Conservation (phyloP, 2,888 invertebrate genomes). For the Leucophora obtusa region DNA sequence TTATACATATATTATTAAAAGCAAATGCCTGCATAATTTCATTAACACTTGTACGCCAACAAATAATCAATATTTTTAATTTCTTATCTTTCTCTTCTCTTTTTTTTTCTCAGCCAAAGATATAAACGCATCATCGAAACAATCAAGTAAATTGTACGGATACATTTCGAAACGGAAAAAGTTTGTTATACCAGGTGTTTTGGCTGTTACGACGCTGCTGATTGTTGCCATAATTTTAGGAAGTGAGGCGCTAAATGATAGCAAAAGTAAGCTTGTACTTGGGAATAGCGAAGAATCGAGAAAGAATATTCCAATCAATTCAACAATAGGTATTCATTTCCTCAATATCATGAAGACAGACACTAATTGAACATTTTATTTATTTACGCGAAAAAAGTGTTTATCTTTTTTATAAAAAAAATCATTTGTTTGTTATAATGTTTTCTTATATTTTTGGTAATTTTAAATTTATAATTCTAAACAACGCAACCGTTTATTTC, state of each 20-base stretch:
- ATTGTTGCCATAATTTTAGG: conserved; percentile 68
- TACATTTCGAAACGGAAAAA: conserved; percentile 67
- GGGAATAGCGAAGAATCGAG: conserved; percentile 78
- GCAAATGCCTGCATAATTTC: conserved; percentile 36
- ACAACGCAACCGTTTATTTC: not conserved
- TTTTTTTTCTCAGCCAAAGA: conserved; percentile 62
- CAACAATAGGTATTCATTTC: conserved; percentile 78
- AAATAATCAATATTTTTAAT: not conserved
- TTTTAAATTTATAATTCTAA: not conserved
- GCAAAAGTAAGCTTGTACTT: conserved; percentile 74
- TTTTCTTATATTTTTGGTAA: not conserved
- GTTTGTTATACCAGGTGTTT: conserved; percentile 63
- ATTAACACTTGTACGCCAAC: conserved; percentile 23
- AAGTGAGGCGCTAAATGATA: conserved; percentile 35
- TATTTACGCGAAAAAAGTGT: not conserved
- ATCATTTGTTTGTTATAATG: not conserved
- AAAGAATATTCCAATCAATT: conserved; percentile 78
- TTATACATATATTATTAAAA: too few relatives aligned
- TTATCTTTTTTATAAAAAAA: not conserved
- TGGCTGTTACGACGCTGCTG: conserved; percentile 53
- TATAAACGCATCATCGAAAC: conserved; percentile 49
- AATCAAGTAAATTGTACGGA: conserved; percentile 50
- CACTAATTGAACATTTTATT: not conserved
- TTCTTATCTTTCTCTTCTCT: conserved; percentile 3
- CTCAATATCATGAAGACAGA: conserved; percentile 31